Evolutionary conservation across 2,113 vertebrate genomes (phyloP).

Genomic region (Ammodytes marinus): DNA sequence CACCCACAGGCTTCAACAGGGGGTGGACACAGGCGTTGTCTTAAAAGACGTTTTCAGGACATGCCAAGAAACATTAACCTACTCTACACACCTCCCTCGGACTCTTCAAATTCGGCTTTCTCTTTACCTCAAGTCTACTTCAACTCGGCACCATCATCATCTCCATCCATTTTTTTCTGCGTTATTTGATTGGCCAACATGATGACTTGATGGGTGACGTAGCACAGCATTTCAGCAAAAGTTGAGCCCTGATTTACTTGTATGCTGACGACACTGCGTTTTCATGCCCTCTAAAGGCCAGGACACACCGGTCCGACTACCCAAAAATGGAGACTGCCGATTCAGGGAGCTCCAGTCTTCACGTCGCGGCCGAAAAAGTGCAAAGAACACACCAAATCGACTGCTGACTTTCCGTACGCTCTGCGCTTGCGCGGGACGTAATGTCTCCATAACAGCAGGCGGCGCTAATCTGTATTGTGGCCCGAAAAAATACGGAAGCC

Average conservation of each 20-base stretch:
- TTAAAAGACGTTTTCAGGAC: slow-evolving; percentile 81
- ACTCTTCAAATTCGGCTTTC: slow-evolving; percentile 63
- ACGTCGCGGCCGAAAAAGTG: no score
- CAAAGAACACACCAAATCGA: no score
- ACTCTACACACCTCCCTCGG: slow-evolving; percentile 69
- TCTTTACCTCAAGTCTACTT: slow-evolving; percentile 45
- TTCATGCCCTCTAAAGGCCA: no score
- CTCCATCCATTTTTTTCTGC: slow-evolving; percentile 26
- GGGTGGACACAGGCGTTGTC: slow-evolving; percentile 74
- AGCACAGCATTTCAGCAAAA: background rate
- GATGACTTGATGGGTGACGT: background rate
- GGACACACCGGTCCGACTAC: no score
- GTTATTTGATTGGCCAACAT: background rate
- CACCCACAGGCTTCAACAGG: slow-evolving; percentile 78
- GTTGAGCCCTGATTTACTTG: background rate
- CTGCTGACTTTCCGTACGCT: no score
- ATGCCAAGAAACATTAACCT: slow-evolving; percentile 83
- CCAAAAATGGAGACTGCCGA: no score
- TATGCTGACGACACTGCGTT: no score
- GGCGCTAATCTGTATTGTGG: no score
- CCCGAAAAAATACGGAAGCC: no score
- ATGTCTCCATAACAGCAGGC: no score
- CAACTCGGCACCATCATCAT: slow-evolving; percentile 27
- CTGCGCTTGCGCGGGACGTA: no score
- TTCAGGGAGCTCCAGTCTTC: no score